Percentiles rank a stretch among this genome's conserved stretches.
phyloP scores from a whole-genome alignment of 2,113 vertebrate species.

The Strix aluco region DNA sequence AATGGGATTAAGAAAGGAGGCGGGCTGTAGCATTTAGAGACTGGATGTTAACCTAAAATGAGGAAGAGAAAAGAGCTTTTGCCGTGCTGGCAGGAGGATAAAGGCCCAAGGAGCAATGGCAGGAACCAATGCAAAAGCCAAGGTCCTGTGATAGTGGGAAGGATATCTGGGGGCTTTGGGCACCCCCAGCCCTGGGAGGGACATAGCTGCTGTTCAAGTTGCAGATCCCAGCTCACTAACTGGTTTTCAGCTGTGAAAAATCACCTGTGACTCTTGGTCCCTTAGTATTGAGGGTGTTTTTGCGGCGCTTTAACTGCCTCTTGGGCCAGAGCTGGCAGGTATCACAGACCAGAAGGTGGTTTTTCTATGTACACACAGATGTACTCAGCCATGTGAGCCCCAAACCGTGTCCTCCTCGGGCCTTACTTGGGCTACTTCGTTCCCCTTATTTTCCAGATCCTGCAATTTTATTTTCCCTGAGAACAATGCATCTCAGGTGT shows the following conservation, averaged over 20 bases:
- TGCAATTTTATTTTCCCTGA: not conserved
- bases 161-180: not conserved
- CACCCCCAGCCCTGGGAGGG: not conserved
- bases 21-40: not conserved
- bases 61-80: not conserved
- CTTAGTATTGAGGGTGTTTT: not conserved
- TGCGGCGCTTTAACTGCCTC: not conserved
- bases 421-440: not conserved
- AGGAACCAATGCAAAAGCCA: not conserved
- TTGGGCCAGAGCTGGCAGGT: not conserved
- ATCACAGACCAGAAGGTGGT: not conserved
- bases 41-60: not conserved
- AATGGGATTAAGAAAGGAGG: not conserved
- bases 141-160: not conserved
- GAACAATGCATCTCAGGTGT: not conserved
- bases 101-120: not conserved
- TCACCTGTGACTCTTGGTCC: not conserved
- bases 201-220: not conserved
- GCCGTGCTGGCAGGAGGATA: not conserved
- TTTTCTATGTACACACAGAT: accelerated
- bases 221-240: not conserved
- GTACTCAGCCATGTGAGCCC: not conserved
- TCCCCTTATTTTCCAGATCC: not conserved
- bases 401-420: not conserved
- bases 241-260: not conserved